Evolutionary conservation across 2,888 invertebrate genomes (phyloP), one percentile per base, ranked within the genome.

Genomic region (Amaurobius ferox): DNA sequence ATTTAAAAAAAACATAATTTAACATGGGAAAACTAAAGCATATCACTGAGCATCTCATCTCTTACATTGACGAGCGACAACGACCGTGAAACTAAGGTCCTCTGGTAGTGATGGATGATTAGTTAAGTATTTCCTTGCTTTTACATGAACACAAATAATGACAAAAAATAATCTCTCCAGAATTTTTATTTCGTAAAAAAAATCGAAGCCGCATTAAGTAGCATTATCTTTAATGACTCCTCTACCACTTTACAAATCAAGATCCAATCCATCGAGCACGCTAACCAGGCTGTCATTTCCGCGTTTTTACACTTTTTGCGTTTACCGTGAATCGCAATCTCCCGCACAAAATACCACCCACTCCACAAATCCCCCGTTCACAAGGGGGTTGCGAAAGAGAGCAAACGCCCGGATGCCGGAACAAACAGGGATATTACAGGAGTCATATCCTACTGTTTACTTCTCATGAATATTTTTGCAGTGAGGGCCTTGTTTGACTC

Each of bases 381-480:
- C 55, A 48, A 16, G 30, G 64, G 32, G 30, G n/a, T 7, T n/a
- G 19, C n/a, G 19, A 23, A n/a, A 23, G 55, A 55, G 26, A 7
- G 55, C 55, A 11, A 55, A 55, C 55, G 64, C 30, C 6, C 64
- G 19, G 26, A 77, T 29, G 64, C 74, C 77, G 55, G 77, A 83
- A 83, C 83, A 83, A 83, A 71, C 71, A 83, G 64, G 81, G 70
- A 66, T 77, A 77, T 83, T 77, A 83, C 83, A 66, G 78, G 48
- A 83, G 77, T 77, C 83, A 77, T 77, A 83, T 77, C 77, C 83
- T 64, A 83, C 83, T 71, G 83, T 77, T 77, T 72, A 71, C 83
- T 71, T 77, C 83, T 83, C 83, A 83, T 83, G 83, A 83, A 83
- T 83, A 83, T 83, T 83, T 83, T 83, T 83, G 71, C 83, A 83